phyloP scores from a whole-genome alignment of 2,888 invertebrate species.

The Callosobruchus maculatus region DNA sequence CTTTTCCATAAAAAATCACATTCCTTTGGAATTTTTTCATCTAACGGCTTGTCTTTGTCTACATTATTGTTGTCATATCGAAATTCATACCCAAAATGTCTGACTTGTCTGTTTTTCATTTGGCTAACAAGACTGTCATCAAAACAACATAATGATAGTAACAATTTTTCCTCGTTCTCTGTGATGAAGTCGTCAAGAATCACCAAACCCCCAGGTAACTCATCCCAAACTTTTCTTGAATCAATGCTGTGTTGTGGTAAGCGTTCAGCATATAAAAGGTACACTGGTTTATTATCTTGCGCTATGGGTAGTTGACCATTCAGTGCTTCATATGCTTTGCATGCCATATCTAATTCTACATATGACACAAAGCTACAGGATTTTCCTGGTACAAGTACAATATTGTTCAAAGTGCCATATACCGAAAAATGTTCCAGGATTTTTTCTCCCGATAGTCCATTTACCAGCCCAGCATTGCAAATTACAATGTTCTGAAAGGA shows the following conservation, averaged over 20 bases:
- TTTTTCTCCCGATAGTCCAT: conserved; percentile 66
- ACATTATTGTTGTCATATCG: conserved; percentile 84
- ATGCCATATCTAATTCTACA: conserved; percentile 51
- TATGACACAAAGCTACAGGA: conserved; percentile 77
- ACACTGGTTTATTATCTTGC: conserved; percentile 60
- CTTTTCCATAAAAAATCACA: conserved; percentile 65
- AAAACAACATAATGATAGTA: conserved; percentile 56
- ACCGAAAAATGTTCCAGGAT: conserved; percentile 55
- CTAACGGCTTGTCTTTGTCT: conserved; percentile 64
- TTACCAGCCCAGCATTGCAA: conserved; percentile 85
- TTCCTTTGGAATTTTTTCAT: conserved; percentile 64
- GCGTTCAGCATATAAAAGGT: conserved; percentile 61
- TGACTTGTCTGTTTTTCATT: conserved; percentile 80
- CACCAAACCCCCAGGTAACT: conserved; percentile 65
- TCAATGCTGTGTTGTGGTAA: conserved; percentile 26
- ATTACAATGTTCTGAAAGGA: conserved; percentile 65
- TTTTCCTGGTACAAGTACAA: conserved; percentile 73
- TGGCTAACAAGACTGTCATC: conserved; percentile 49
- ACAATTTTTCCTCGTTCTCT: conserved; percentile 60
- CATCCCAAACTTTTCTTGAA: conserved; percentile 38
- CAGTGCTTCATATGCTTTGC: conserved; percentile 54
- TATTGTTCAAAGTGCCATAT: conserved; percentile 56
- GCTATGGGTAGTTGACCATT: conserved; percentile 60
- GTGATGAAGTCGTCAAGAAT: conserved; percentile 71
- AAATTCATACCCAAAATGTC: conserved; percentile 91